These are phyloP conservation scores for Platerodrilus igneus DNA, from an alignment of 2,888 invertebrate species.

Conservation along the genomic window DNA sequence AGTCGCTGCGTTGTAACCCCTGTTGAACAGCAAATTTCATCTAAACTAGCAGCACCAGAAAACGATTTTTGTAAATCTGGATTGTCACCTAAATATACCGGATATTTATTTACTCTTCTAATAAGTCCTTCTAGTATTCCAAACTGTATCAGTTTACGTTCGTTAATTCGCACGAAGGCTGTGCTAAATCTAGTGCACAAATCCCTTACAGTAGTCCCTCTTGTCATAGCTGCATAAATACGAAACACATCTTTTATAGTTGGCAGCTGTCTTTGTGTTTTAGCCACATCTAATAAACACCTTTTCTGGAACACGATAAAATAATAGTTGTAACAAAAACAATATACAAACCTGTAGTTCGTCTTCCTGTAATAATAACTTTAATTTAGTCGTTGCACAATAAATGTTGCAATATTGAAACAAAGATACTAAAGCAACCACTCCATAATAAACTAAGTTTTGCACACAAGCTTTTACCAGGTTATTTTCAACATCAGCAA, in stretches of 20 bases:
- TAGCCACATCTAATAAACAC: slow-evolving; percentile 42
- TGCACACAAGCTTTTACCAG: slow-evolving; percentile 92
- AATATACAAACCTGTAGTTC: slow-evolving; percentile 41
- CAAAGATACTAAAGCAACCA: slow-evolving; percentile 57
- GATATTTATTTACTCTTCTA: slow-evolving; percentile 68
- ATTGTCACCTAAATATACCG: slow-evolving; percentile 40
- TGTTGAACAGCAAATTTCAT: slow-evolving; percentile 87
- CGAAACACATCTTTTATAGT: slow-evolving; percentile 55
- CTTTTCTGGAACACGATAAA: slow-evolving; percentile 41
- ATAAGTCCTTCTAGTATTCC: slow-evolving; percentile 83
- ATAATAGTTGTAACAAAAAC: neutral
- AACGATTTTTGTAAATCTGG: slow-evolving; percentile 60
- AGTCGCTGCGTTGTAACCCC: slow-evolving; percentile 69
- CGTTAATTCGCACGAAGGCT: slow-evolving; percentile 69
- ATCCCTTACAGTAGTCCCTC: slow-evolving; percentile 66
- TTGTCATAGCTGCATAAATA: slow-evolving; percentile 64
- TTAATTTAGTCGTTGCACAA: slow-evolving; percentile 56
- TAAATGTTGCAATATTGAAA: slow-evolving; percentile 66
- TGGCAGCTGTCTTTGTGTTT: slow-evolving; percentile 48
- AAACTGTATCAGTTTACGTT: slow-evolving; percentile 79
- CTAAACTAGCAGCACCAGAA: slow-evolving; percentile 75
- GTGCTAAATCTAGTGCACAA: slow-evolving; percentile 68
- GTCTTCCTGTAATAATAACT: slow-evolving; percentile 50
- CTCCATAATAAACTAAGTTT: slow-evolving; percentile 77
- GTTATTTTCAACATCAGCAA: slow-evolving; percentile 89